Evolutionary conservation across 2,797 vertebrate genomes (phyloP).

Genomic region (Amazonetta brasiliensis): DNA sequence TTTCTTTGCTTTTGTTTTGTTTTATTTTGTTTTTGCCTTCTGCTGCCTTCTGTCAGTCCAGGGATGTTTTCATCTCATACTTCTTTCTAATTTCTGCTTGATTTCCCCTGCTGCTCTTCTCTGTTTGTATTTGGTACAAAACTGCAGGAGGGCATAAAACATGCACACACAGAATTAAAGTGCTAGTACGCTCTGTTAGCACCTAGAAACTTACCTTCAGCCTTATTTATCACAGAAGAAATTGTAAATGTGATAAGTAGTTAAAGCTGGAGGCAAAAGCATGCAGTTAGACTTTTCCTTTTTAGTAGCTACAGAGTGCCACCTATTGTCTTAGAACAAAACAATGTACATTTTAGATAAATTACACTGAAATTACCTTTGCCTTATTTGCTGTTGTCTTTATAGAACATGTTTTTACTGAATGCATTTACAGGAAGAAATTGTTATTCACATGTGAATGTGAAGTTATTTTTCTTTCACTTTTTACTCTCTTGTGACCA

Average conservation of each 20-base stretch:
- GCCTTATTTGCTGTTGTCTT: neutral
- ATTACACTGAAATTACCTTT: neutral
- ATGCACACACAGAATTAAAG: conserved; percentile 17
- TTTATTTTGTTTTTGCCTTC: neutral
- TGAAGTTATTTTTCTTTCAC: neutral
- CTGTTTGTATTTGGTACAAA: conserved; percentile 24
- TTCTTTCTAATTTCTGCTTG: conserved; percentile 55
- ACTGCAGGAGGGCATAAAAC: conserved; percentile 43
- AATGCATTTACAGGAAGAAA: neutral
- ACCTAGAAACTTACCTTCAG: conserved; percentile 29
- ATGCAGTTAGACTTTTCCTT: neutral
- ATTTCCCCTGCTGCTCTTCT: conserved; percentile 54
- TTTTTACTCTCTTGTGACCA: neutral
- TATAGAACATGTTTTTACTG: neutral
- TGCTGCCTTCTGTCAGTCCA: conserved; percentile 35
- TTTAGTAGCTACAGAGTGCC: conserved; percentile 32
- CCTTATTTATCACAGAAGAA: neutral
- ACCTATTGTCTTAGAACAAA: conserved; percentile 26
- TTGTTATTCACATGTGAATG: fast-evolving
- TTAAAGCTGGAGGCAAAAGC: neutral
- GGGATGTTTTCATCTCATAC: conserved; percentile 20
- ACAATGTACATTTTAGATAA: neutral
- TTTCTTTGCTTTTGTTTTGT: neutral
- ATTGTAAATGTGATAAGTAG: neutral
- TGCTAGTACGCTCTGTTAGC: neutral